A percentile compares a stretch with the other conserved stretches of the same genome.
These are phyloP conservation scores for Platichthys stellatus DNA, from an alignment of 2,113 vertebrate genomes.

Conservation along the genomic window DNA sequence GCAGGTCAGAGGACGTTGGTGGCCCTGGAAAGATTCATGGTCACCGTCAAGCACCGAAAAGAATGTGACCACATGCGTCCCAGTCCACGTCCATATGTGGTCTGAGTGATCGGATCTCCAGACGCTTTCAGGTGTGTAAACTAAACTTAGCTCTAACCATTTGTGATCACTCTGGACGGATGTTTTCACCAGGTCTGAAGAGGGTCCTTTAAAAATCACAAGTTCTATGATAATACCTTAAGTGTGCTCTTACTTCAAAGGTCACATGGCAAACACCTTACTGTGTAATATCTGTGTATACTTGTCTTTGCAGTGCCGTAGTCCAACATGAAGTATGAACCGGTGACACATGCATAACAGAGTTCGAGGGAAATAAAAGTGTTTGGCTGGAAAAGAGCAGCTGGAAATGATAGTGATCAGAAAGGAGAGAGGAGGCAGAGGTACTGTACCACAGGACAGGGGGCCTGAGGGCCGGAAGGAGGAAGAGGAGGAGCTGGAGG, in stretches of 20 bases:
- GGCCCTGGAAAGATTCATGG: no score
- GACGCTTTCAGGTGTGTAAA: no score
- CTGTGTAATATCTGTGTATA: not conserved
- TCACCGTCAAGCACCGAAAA: no score
- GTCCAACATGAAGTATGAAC: not conserved
- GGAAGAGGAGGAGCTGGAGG: conserved; percentile 59
- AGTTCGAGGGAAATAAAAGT: not conserved
- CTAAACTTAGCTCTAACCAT: no score
- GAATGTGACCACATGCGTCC: no score
- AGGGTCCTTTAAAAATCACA: not conserved
- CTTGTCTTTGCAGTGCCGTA: not conserved
- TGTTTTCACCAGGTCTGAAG: no score
- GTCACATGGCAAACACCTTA: not conserved
- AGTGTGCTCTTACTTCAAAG: no score
- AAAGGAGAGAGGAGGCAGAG: conserved; percentile 55
- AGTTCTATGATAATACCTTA: not conserved
- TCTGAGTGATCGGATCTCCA: no score
- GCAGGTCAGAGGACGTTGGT: no score
- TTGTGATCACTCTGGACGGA: no score
- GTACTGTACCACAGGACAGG: conserved; percentile 87
- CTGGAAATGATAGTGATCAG: conserved; percentile 15
- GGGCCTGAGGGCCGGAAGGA: conserved; percentile 77
- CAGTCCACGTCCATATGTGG: no score
- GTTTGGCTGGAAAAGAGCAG: conserved; percentile 18
- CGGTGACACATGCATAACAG: not conserved